A percentile compares a stretch with the other conserved stretches of the same genome.
Evolutionary conservation across 2,797 vertebrate species (phyloP).

Genomic region (Phalanger gymnotis): DNA sequence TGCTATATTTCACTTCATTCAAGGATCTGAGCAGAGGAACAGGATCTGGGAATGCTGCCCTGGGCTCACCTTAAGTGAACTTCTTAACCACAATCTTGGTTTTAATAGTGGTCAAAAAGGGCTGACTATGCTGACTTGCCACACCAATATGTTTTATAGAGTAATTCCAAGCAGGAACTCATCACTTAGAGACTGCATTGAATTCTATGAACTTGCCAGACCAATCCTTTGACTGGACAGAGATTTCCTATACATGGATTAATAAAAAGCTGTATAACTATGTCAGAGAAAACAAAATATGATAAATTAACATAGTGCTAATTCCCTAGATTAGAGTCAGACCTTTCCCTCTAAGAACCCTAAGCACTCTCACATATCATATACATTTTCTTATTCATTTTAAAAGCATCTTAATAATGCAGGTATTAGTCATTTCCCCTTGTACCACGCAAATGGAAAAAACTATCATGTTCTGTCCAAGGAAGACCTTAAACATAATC

Average conservation of each 20-base stretch:
- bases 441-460: conserved; percentile 47
- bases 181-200: not conserved
- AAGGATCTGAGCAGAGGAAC: conserved; percentile 45
- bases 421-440: conserved; percentile 66
- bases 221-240: not conserved
- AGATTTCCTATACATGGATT: conserved; percentile 5
- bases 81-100: conserved; percentile 32
- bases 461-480: conserved; percentile 62
- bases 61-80: conserved; percentile 71
- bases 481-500: conserved; percentile 58
- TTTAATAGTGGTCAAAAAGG: conserved; percentile 40
- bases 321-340: conserved; percentile 36
- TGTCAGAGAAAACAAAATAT: not conserved
- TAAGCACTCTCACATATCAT: conserved; percentile 31
- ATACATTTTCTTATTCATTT: conserved; percentile 60
- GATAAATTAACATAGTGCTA: not conserved
- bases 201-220: conserved; percentile 31
- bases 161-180: not conserved
- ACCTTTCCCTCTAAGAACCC: conserved; percentile 24
- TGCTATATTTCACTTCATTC: conserved; percentile 68
- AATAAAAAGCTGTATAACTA: not conserved
- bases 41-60: conserved; percentile 34
- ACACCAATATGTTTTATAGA: conserved; percentile 9
- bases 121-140: conserved; percentile 40
- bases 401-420: conserved; percentile 3